Percentiles rank a stretch among this genome's conserved stretches.
Evolutionary conservation across 2,888 invertebrate genomes (phyloP).

Genomic region (Apamea anceps): DNA sequence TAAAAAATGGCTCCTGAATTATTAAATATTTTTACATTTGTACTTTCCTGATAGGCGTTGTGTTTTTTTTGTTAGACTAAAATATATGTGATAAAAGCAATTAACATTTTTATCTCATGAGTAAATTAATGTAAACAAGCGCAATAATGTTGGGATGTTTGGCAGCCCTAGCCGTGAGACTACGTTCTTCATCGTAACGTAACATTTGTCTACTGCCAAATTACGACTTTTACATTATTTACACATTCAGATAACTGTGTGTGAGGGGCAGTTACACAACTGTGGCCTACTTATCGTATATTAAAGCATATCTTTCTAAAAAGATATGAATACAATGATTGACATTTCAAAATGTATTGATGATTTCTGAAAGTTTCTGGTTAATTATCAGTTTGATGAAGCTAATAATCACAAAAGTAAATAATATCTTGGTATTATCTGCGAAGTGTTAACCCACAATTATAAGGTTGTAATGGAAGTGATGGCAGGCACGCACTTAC

Average conservation of each 20-base stretch:
- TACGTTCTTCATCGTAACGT: slow-evolving; percentile 70
- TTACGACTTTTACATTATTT: slow-evolving; percentile 70
- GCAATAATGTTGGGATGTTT: slow-evolving; percentile 2
- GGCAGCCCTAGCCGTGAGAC: slow-evolving; percentile 60
- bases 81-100: background rate
- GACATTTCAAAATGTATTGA: background rate
- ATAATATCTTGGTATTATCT: slow-evolving; percentile 21
- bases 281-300: slow-evolving; percentile 26
- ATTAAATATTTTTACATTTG: background rate
- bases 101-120: background rate
- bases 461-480: slow-evolving; percentile 50
- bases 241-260: slow-evolving; percentile 62
- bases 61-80: background rate
- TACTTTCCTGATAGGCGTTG: background rate
- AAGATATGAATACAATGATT: background rate
- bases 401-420: slow-evolving; percentile 7
- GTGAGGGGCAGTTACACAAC: slow-evolving; percentile 29
- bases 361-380: background rate
- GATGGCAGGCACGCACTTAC: slow-evolving; percentile 49
- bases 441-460: slow-evolving; percentile 41
- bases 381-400: background rate
- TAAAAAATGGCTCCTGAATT: background rate
- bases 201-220: slow-evolving; percentile 74
- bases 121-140: slow-evolving; percentile 26
- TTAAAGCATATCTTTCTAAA: slow-evolving; percentile 7